A percentile compares a stretch with the other conserved stretches of the same genome.
These are phyloP conservation scores for Myrmecobius fasciatus DNA, from an alignment of 2,113 vertebrate genomes.

Conservation along the genomic window DNA sequence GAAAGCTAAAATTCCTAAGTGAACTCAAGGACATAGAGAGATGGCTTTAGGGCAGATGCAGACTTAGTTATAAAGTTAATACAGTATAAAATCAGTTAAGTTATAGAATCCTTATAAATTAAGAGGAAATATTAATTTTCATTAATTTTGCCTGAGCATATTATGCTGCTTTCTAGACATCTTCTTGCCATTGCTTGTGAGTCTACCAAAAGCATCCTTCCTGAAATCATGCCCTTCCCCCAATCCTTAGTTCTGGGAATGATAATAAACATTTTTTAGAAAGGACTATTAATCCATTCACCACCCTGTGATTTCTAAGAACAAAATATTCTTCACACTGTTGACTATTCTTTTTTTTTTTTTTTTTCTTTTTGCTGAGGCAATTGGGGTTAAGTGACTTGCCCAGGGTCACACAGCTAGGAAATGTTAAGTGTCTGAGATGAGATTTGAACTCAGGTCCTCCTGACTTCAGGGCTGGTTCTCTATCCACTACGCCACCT, in stretches of 20 bases:
- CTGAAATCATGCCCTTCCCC: neutral
- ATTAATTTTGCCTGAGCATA: neutral
- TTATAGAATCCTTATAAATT: neutral
- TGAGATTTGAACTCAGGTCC: too few species aligned
- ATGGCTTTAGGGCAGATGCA: neutral
- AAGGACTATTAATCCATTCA: neutral
- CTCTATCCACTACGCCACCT: too few species aligned
- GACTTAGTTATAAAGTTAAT: neutral
- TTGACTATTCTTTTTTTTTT: neutral
- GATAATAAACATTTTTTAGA: neutral
- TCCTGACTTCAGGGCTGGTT: too few species aligned
- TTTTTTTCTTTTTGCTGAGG: too few species aligned
- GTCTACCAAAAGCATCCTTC: neutral
- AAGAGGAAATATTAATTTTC: neutral
- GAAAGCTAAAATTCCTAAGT: neutral
- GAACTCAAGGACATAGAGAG: neutral
- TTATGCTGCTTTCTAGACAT: neutral
- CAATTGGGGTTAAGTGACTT: too few species aligned
- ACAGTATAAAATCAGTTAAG: neutral
- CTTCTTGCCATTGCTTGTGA: neutral
- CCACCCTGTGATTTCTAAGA: neutral
- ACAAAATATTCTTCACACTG: neutral
- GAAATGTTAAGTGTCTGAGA: too few species aligned
- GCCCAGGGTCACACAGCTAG: too few species aligned
- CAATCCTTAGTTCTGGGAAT: neutral